Evolutionary conservation across 2,888 invertebrate genomes (phyloP), one percentile per base, ranked within the genome.

Genomic region (Micoletzkya japonica): DNA sequence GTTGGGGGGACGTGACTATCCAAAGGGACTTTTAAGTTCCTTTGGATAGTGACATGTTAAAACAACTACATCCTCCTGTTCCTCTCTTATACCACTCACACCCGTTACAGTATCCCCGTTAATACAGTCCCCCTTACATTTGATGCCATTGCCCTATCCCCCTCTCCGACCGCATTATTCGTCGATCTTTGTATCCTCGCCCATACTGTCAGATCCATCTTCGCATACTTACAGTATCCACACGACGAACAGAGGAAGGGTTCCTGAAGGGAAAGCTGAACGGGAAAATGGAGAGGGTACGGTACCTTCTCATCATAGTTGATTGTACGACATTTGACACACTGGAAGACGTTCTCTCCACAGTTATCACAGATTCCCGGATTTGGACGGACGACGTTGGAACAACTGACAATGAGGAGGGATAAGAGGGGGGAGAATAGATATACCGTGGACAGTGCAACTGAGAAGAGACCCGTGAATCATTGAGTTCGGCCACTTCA

Each of bases 221-320:
- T 95, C 44, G 96, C 97, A 87, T 97, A 97, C 88, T 97, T 97
- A 89, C 97, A 98, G 88, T 95, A 97, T 0, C 97, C 97, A 87
- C 98, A 98, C 4, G 95, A 93, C 87, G 96, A 96, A 86, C 98
- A 98, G 32, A 98, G 88, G 90, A 97, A 98, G 0, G 97, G 97
- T 88, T 97, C 97, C 86, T 70, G 44, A 50, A 73, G 54, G 20
- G 30, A 69, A 24, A 36, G 30, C 24, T 4, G 6, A 30, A 6
- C 57, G 24, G 14, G 6, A 37, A 24, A 37, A 14, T 26, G 17
- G 37, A n/a, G 7, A 24, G 24, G 24, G n/a, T 14, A 28, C 54
- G 32, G 2, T 34, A 72, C 66, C 59, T 95, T 95, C 86, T 97
- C 96, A 86, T 96, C 96, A 87, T 97, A 97, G 88, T 98, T 97